Base-by-base conservation (phyloP, 2,888 invertebrate genomes). In the Caenorhabditis sp. region DNA sequence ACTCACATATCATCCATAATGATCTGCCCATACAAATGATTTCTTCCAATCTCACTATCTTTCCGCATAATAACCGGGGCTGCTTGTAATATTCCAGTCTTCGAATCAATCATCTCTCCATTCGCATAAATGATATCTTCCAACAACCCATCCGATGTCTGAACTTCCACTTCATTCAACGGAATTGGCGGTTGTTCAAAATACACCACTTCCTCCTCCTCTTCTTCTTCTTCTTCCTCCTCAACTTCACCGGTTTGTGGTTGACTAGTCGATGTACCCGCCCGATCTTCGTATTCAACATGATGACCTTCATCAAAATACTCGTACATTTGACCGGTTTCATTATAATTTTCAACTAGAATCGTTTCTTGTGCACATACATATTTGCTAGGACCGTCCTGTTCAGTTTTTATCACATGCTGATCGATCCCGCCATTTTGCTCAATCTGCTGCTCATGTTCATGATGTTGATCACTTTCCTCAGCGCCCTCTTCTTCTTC, bases 1-100 rank as follows among this genome's bases (percentile, higher is more conserved):
- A 70, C 70, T 26, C 17, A 70, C 70, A 60, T 49, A 26, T 71
- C 60, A 23, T 71, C 63, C 36, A 71, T 60, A 14, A 67, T 63
- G n/a, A 67, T 53, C n/a, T 61, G 54, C n/a, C 59, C 63, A 57
- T 66, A 70, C 23, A 70, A 62, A 26, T 69, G 62, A 52, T 62
- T 49, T 38, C 25, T 5, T 38, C 23, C 14, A n/a, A 21, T 38
- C 20, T 20, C 21, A n/a, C n/a, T 25, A 3, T 58, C 58, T 38
- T 58, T n/a, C 21, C 17, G 5, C 12, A 26, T 56, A 4, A 56
- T 17, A 4, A 1, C n/a, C 14, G 21, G 21, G 3, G 52, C 43
- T 17, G 12, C 3, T 17, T 43, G 43, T 14, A 43, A 56, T 26
- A 56, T 26, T 31, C 56, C 26, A 27, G n/a, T 12, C 20, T 31